Evolutionary conservation across 1,140 invertebrate species (phyloP), one percentile per base, ranked within the genome.

Genomic region (Drosophila miranda): DNA sequence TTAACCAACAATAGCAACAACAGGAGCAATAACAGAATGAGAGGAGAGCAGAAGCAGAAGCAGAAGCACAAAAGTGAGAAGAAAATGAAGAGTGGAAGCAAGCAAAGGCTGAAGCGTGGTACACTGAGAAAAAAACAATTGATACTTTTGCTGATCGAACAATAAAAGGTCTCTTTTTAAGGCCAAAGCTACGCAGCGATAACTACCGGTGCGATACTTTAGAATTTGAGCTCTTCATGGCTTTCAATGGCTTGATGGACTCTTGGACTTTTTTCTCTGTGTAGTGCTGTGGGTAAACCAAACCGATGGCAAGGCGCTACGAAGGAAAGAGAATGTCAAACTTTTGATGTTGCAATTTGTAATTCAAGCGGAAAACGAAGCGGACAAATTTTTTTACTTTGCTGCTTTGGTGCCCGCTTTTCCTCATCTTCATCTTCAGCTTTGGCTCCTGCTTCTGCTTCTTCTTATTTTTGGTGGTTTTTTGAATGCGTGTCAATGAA

Each of bases 331-430:
- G 78, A 87, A 86, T 83, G 84, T 89, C 80, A 89, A 89, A 89
- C 84, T 89, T 89, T 89, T 89, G 87, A 89, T 87, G 81, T 89
- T 87, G 87, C 87, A 89, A 89, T 87, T 89, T 89, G 87, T 89
- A 89, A 89, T 89, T 89, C 84, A 89, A 89, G 84, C 84, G 89
- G 84, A 89, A 89, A 89, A 89, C 84, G 84, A 89, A 83, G 84
- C 79, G 79, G 78, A 64, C 75, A 83, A 80, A 74, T 80, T 86
- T 87, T 83, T 80, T 75, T 57, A 46, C 21, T 55, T 5, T 26
- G 4, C 23, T 26, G 23, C 23, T 26, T 52, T 58, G 14, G 41
- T 13, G 30, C 71, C 68, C 42, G 59, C 34, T 60, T 63, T 26
- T 60, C 45, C 28, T 28, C 53, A 23, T 49, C 57, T 26, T 23